Percentiles rank a stretch among this genome's conserved stretches.
phyloP scores from a whole-genome alignment of 2,113 vertebrate species.

The Mustela nigripes region DNA sequence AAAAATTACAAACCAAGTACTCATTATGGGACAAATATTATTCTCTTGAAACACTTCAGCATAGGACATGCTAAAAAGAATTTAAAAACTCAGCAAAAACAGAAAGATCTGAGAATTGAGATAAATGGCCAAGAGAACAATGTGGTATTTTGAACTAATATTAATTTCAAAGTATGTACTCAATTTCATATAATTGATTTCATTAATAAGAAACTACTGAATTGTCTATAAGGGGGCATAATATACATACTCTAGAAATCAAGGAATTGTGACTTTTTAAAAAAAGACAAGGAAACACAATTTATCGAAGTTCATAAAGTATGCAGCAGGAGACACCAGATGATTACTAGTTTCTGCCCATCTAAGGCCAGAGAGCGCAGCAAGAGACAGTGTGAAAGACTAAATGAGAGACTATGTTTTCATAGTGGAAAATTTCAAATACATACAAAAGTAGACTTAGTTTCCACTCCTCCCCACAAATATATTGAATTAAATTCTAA shows the following conservation, averaged over 20 bases:
- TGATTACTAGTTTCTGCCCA: not conserved
- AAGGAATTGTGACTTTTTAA: not conserved
- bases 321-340: not conserved
- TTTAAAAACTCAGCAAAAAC: slow-evolving; percentile 11
- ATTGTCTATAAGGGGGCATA: not conserved
- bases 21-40: not conserved
- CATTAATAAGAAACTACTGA: slow-evolving; percentile 50
- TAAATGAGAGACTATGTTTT: not conserved
- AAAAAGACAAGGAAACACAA: slow-evolving; percentile 42
- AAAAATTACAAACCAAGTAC: slow-evolving; percentile 35
- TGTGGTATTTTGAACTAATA: not conserved
- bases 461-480: not conserved
- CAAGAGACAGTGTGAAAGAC: not conserved
- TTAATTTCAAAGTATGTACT: slow-evolving; percentile 44
- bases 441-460: not conserved
- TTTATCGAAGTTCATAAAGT: slow-evolving; percentile 11
- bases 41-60: not conserved
- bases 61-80: not conserved
- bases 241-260: not conserved
- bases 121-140: not conserved
- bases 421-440: slow-evolving; percentile 28
- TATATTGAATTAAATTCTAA: slow-evolving; percentile 14
- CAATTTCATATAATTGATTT: not conserved
- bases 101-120: slow-evolving; percentile 37
- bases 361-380: not conserved